Evolutionary conservation across 2,888 invertebrate species (phyloP), one percentile per base, ranked within the genome.

Genomic region (Acanthopleura granulata): DNA sequence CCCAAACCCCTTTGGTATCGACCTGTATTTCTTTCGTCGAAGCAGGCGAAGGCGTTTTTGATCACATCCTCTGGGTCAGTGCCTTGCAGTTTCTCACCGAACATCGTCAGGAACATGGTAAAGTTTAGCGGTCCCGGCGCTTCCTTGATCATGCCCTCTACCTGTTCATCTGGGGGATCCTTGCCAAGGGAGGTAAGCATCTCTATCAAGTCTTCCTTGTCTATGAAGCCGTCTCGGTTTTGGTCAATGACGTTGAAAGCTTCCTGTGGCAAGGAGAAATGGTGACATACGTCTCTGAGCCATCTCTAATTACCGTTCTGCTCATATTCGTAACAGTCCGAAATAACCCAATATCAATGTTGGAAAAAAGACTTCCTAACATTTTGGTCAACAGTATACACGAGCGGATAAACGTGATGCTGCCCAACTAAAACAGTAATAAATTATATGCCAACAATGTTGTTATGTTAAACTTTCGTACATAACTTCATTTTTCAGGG

Each of bases 181-280:
- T 89, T 90, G 1, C 90, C 89, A 16, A 90, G 83, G n/a, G 89
- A 89, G 16, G 88, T 86, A 80, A 87, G 84, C 82, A 89, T 87
- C 72, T 89, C 88, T 49, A 86, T 81, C 22, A 90, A 82, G 75
- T 90, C 89, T 16, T 89, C 88, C 75, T 83, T 85, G 80, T 89
- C 89, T 16, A 90, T 86, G 76, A 89, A 89, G 12, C 90, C 90
- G 71, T 90, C 90, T 22, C 88, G 79, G 82, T 89, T 88, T 74
- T 88, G 89, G 81, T 90, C 90, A 0, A 90, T 89, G 84, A 89
- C 88, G 80, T 87, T 88, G 81, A 90, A 90, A 0, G 90, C 89
- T 76, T 90, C 89, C 88, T 88, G 77, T 0, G 72, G 71, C 66
- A 40, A n/a, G 40, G 9, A 6, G 40, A 40, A 40, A 40, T 40